Conservation (phyloP, 2,797 vertebrate genomes). For the Limosa lapponica region DNA sequence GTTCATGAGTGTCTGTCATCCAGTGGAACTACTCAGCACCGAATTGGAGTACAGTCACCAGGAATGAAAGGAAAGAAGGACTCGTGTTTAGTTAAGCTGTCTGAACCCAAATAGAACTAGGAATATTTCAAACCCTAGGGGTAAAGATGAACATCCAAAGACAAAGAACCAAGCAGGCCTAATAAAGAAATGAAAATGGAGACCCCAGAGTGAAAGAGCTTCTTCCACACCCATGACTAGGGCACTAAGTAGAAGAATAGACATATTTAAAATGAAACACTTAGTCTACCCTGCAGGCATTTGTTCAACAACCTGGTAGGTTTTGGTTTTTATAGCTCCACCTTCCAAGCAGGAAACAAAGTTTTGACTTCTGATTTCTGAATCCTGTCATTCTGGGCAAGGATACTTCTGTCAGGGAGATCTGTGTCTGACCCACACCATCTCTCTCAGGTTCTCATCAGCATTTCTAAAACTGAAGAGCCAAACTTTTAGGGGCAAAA, state of each 20-base stretch:
- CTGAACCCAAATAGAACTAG: background rate
- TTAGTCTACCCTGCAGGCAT: background rate
- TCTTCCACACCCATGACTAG: background rate
- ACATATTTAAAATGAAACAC: background rate
- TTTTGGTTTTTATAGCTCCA: background rate
- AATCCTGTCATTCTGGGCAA: background rate
- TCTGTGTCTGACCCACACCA: background rate
- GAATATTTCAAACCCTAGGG: background rate
- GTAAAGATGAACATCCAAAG: background rate
- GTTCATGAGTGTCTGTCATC: background rate
- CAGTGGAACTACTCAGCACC: background rate
- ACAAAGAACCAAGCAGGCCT: background rate
- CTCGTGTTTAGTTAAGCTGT: background rate
- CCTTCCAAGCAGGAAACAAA: background rate
- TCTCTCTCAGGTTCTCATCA: background rate
- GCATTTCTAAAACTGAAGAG: background rate
- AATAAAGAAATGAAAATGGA: background rate
- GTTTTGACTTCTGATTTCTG: background rate
- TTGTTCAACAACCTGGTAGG: background rate
- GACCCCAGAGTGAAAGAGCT: background rate
- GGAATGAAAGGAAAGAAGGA: background rate
- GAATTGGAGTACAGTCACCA: background rate
- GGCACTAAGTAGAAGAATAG: background rate
- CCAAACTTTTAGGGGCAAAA: background rate
- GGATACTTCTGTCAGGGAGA: background rate